phyloP scores from a whole-genome alignment of 2,113 vertebrate genomes.

The Accipiter virgatus region DNA sequence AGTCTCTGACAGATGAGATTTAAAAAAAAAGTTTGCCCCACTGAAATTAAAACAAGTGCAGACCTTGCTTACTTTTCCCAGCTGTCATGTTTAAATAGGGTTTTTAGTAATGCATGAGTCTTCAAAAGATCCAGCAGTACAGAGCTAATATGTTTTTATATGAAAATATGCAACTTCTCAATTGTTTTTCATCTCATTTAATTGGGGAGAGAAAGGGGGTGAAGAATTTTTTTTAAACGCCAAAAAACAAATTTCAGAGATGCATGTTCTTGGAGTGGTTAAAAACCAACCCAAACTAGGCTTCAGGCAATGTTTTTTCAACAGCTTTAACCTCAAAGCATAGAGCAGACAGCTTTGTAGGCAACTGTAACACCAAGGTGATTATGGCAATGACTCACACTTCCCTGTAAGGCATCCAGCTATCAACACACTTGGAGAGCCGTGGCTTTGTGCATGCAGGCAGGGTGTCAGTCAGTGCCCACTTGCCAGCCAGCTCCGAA shows the following conservation, averaged over 20 bases:
- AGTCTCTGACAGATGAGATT: background rate
- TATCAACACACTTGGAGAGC: conserved; percentile 33
- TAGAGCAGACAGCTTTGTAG: conserved; percentile 60
- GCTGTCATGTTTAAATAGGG: conserved; percentile 19
- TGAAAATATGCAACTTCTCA: background rate
- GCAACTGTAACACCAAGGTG: conserved; percentile 52
- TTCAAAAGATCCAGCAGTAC: background rate
- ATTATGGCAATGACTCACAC: conserved; percentile 62
- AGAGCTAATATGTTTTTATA: background rate
- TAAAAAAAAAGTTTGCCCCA: background rate
- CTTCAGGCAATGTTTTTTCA: conserved; percentile 52
- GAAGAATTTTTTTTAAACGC: background rate
- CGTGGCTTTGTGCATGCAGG: background rate
- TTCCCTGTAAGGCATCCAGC: conserved; percentile 62
- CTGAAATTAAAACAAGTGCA: background rate
- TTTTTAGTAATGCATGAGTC: background rate
- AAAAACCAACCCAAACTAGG: conserved; percentile 19
- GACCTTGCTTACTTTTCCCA: conserved; percentile 16
- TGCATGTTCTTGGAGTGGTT: background rate
- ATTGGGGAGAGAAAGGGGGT: background rate
- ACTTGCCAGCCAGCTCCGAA: background rate
- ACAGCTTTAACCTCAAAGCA: conserved; percentile 45
- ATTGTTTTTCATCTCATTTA: background rate
- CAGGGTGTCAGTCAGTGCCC: conserved; percentile 30
- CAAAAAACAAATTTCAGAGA: conserved; percentile 9